Evolutionary conservation across 1,140 invertebrate species (phyloP).

Genomic region (Aphis craccivora): DNA sequence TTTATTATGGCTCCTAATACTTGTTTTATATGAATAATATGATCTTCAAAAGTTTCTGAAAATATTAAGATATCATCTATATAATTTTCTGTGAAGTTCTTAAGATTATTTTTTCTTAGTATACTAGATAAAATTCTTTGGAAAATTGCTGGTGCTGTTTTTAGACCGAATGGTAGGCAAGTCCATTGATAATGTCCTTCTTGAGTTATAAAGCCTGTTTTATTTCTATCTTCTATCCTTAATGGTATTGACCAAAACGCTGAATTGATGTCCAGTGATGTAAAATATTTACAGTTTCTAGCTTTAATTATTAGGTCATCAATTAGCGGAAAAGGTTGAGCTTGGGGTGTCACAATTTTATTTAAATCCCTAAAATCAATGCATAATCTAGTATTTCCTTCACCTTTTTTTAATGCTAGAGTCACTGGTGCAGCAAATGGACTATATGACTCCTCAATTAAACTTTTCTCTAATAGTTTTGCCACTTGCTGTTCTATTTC

Average conservation of each 20-base stretch:
- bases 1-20: conserved; percentile 59
- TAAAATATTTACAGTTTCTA: conserved; percentile 63
- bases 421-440: conserved; percentile 64
- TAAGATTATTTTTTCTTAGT: conserved; percentile 56
- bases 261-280: conserved; percentile 64
- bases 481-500: conserved; percentile 63
- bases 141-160: conserved; percentile 65
- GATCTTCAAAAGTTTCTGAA: conserved; percentile 60
- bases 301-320: conserved; percentile 63
- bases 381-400: conserved; percentile 63
- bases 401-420: conserved; percentile 63
- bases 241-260: conserved; percentile 65
- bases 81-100: conserved; percentile 59
- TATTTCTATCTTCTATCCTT: conserved; percentile 62
- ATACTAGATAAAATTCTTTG: conserved; percentile 62
- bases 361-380: conserved; percentile 64
- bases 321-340: conserved; percentile 64
- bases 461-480: conserved; percentile 63
- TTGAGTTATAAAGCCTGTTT: conserved; percentile 64
- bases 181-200: conserved; percentile 63
- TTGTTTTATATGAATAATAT: conserved; percentile 59
- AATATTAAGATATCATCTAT: conserved; percentile 61
- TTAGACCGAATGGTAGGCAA: conserved; percentile 63
- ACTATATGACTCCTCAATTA: conserved; percentile 64
- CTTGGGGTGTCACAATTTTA: conserved; percentile 63